Evolutionary conservation across 2,113 vertebrate species (phyloP).

Genomic region (Noctilio leporinus): DNA sequence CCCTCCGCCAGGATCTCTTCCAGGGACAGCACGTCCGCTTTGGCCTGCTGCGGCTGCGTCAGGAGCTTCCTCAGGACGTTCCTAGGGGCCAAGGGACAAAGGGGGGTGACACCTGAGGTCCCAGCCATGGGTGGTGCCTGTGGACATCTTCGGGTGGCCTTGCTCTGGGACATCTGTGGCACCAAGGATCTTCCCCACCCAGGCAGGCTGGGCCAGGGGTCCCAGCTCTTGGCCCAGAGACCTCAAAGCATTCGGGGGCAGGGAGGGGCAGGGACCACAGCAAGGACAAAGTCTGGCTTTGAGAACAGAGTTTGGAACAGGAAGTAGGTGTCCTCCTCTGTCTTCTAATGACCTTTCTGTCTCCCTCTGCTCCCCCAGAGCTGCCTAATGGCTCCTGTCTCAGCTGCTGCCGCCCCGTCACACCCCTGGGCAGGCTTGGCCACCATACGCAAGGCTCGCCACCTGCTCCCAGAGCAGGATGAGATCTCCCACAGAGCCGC

Average conservation of each 20-base stretch:
- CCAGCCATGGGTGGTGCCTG: fast-evolving
- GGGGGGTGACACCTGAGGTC: neutral
- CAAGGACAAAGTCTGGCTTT: neutral
- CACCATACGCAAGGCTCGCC: neutral
- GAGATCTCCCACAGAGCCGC: neutral
- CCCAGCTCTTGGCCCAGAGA: neutral
- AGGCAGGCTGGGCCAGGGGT: neutral
- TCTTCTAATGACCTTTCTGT: neutral
- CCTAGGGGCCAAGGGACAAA: conserved; percentile 71
- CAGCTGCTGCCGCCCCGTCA: neutral
- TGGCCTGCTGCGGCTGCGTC: conserved; percentile 91
- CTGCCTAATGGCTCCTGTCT: neutral
- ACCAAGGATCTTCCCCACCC: neutral
- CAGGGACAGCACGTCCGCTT: conserved; percentile 94
- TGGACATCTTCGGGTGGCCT: fast-evolving
- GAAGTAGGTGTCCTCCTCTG: neutral
- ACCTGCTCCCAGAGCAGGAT: neutral
- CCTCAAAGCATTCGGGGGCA: neutral
- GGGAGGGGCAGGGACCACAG: too few relatives aligned
- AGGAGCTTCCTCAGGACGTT: conserved; percentile 96
- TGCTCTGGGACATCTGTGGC: fast-evolving
- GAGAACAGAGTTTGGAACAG: neutral
- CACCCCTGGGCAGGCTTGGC: neutral
- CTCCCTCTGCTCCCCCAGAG: neutral
- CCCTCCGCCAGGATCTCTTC: conserved; percentile 98